phyloP scores from a whole-genome alignment of 1,140 invertebrate genomes.

The Diachasmimorpha longicaudata region DNA sequence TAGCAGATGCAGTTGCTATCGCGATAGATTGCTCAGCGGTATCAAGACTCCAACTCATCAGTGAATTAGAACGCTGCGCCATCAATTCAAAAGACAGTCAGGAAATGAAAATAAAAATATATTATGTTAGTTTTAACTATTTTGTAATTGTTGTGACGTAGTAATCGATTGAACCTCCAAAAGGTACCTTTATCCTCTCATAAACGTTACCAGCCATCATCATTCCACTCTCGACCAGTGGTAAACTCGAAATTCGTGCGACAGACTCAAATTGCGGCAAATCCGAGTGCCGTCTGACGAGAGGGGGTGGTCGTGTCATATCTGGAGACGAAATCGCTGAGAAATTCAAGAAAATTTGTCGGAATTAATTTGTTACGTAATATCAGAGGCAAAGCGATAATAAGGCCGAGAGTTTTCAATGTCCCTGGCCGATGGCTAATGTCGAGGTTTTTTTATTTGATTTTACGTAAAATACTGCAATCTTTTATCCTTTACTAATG shows the following conservation, averaged over 20 bases:
- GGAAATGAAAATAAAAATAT: not conserved
- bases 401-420: not conserved
- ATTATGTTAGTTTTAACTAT: too few species aligned
- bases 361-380: not conserved
- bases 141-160: not conserved
- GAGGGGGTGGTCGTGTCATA: slow-evolving; percentile 43
- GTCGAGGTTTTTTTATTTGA: not conserved
- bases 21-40: slow-evolving; percentile 74
- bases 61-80: slow-evolving; percentile 69
- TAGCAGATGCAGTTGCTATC: slow-evolving; percentile 70
- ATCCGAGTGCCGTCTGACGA: slow-evolving; percentile 45
- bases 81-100: not conserved
- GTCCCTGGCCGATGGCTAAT: not conserved
- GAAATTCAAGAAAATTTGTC: not conserved
- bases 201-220: slow-evolving; percentile 74
- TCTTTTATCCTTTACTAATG: too few species aligned
- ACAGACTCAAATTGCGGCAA: slow-evolving; percentile 70
- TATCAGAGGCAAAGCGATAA: not conserved
- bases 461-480: not conserved
- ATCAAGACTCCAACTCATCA: slow-evolving; percentile 75
- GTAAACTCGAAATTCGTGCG: slow-evolving; percentile 71
- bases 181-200: slow-evolving; percentile 69
- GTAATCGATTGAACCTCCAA: not conserved
- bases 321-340: slow-evolving; percentile 12
- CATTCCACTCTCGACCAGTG: slow-evolving; percentile 75